These are phyloP conservation scores for Paratilapia polleni DNA, from an alignment of 2,113 vertebrate genomes.

Conservation along the genomic window DNA sequence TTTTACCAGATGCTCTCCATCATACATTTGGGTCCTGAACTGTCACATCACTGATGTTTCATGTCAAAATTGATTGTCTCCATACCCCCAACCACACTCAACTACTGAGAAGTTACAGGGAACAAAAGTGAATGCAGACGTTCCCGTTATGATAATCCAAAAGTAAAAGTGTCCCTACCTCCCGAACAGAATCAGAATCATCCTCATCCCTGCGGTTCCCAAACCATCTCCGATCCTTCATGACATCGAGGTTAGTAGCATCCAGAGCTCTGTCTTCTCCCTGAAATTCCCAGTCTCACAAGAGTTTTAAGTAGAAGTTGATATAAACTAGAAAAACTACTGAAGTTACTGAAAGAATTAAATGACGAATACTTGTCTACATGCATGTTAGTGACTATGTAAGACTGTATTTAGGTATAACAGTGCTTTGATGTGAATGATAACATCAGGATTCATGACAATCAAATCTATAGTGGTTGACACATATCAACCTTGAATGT, in stretches of 20 bases:
- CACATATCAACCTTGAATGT: not conserved
- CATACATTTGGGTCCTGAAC: not conserved
- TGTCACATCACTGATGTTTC: too few species aligned
- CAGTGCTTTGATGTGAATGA: not conserved
- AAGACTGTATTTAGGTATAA: too few species aligned
- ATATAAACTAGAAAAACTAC: not conserved
- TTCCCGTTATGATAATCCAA: not conserved
- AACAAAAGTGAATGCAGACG: not conserved
- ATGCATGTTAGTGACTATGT: not conserved
- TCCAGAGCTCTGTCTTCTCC: not conserved
- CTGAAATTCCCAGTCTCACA: not conserved
- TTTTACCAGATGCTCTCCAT: not conserved
- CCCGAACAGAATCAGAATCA: slow-evolving; percentile 81
- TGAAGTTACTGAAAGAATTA: not conserved
- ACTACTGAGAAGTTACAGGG: not conserved
- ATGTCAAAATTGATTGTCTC: not conserved
- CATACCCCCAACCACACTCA: not conserved
- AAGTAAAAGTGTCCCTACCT: slow-evolving; percentile 7
- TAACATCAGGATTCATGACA: not conserved
- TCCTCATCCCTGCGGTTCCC: slow-evolving; percentile 89
- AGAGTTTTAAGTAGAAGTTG: not conserved
- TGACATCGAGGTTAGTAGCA: slow-evolving; percentile 86
- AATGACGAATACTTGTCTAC: not conserved
- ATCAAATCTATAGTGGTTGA: too few species aligned
- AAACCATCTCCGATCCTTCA: slow-evolving; percentile 84